A percentile compares a stretch with the other conserved stretches of the same genome.
phyloP scores from a whole-genome alignment of 1,140 invertebrate genomes.

The Brachionus koreanus region DNA sequence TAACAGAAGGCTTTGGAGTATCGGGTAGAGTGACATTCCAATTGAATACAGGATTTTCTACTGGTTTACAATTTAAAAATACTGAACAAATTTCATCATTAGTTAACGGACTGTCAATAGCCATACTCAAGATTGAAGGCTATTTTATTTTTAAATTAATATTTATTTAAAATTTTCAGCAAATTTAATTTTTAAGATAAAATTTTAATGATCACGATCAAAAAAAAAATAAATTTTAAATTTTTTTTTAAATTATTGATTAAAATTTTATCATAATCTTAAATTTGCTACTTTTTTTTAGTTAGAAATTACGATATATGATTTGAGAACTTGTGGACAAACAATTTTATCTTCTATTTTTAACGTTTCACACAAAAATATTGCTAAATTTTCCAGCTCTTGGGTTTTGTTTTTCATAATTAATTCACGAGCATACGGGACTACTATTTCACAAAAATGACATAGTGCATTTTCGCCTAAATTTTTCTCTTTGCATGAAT shows the following conservation, averaged over 20 bases:
- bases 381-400: not conserved
- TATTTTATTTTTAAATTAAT: not conserved
- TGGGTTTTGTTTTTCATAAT: not conserved
- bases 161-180: too few relatives aligned
- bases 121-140: not conserved
- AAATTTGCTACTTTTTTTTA: too few relatives aligned
- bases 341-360: slow-evolving; percentile 36
- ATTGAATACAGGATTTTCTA: slow-evolving; percentile 29
- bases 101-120: not conserved
- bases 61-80: not conserved
- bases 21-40: slow-evolving; percentile 36
- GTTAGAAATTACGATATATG: not conserved
- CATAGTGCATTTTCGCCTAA: not conserved
- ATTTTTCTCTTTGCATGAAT: not conserved
- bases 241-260: not conserved
- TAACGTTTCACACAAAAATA: slow-evolving; percentile 26
- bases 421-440: not conserved
- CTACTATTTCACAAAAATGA: not conserved
- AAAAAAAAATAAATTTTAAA: not conserved
- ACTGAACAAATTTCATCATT: not conserved
- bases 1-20: slow-evolving; percentile 7
- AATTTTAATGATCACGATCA: too few relatives aligned
- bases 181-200: too few relatives aligned
- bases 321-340: slow-evolving; percentile 20
- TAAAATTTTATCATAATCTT: not conserved